Evolutionary conservation across 37 sponge, comb jelly and placozoan species (phyloP).

Genomic region (Lycopodina hypogea): DNA sequence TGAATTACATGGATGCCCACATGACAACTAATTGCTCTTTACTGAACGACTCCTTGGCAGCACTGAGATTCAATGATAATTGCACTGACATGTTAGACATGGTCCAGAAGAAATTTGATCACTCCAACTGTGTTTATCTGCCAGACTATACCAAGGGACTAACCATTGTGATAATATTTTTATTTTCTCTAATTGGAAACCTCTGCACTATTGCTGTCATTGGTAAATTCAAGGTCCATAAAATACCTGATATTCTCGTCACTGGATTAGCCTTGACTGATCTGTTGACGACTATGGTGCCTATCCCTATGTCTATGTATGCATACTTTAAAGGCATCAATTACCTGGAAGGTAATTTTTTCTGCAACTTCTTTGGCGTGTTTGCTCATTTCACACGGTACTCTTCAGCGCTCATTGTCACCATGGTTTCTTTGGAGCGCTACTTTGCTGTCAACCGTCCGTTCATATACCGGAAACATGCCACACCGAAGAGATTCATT

Average conservation of each 20-base stretch:
- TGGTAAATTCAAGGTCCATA: constrained; percentile 47
- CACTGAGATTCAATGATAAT: too few relatives aligned
- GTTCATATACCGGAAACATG: constrained; percentile 60
- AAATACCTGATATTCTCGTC: constrained; percentile 72
- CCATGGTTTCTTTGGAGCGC: constrained; percentile 71
- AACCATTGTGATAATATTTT: constrained; percentile 27
- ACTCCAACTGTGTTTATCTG: too few relatives aligned
- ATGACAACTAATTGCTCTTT: too few relatives aligned
- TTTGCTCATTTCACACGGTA: constrained; percentile 60
- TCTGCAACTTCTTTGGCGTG: constrained; percentile 47
- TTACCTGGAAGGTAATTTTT: constrained; percentile 12
- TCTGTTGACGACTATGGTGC: constrained; percentile 50
- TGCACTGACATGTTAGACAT: too few relatives aligned
- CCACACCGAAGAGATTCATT: constrained; percentile 7
- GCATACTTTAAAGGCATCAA: constrained; percentile 33
- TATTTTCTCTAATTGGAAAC: constrained; percentile 55
- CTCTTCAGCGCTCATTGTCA: constrained; percentile 56
- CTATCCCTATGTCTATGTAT: constrained; percentile 48
- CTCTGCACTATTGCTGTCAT: constrained; percentile 46
- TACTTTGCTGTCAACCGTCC: constrained; percentile 74
- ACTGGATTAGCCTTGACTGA: constrained; percentile 66
- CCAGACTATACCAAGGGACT: constrained; percentile 3
- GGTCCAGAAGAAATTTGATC: too few relatives aligned
- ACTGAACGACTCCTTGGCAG: too few relatives aligned
- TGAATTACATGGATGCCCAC: too few relatives aligned